These are phyloP conservation scores for Lepisosteus osseus DNA, from an alignment of 2,113 vertebrate genomes.

Conservation along the genomic window DNA sequence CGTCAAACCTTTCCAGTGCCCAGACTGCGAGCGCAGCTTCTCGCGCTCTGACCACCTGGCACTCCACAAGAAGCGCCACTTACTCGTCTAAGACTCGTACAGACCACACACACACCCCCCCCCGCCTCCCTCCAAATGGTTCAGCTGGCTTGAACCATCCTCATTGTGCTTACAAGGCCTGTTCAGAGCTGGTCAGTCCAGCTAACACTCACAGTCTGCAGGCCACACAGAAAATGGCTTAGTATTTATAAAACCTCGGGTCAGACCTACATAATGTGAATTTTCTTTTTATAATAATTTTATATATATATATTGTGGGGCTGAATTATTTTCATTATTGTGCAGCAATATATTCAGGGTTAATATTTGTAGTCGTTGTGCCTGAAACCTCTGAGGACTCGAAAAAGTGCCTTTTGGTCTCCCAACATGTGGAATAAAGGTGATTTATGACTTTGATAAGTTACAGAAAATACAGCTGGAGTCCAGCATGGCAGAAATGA, in stretches of 20 bases:
- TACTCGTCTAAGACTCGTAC: conserved; percentile 70
- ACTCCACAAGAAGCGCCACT: conserved; percentile 95
- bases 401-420: no score
- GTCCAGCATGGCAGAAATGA: background rate
- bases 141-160: background rate
- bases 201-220: conserved; percentile 22
- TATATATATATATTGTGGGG: background rate
- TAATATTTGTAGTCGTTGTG: background rate
- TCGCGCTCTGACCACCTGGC: conserved; percentile 95
- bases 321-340: background rate
- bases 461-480: background rate
- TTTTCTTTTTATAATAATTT: conserved; percentile 40
- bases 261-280: conserved; percentile 89
- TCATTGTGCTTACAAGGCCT: conserved; percentile 9
- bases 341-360: background rate
- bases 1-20: conserved; percentile 96
- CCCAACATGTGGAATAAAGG: no score
- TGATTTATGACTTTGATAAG: no score
- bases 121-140: background rate
- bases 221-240: background rate
- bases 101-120: conserved; percentile 14
- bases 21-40: conserved; percentile 97
- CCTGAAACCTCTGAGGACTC: no score
- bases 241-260: conserved; percentile 49
- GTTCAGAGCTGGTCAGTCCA: conserved; percentile 34